Evolutionary conservation across 2,888 invertebrate species (phyloP).

Genomic region (Macaria notata): DNA sequence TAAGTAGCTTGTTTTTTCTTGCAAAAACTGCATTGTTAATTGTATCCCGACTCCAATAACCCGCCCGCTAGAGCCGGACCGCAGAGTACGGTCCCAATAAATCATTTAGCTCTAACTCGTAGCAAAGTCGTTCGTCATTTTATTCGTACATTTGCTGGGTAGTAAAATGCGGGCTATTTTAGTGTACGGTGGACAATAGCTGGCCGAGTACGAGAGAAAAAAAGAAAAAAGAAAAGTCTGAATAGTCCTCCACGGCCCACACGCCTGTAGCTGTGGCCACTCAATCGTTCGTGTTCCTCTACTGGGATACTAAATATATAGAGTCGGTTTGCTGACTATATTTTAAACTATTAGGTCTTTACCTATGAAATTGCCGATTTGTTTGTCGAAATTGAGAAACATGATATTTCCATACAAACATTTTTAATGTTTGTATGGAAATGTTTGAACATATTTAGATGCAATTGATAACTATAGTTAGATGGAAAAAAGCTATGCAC

Average conservation of each 20-base stretch:
- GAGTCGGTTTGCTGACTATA: constrained; percentile 38
- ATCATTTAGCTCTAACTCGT: constrained; percentile 53
- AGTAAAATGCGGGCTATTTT: constrained; percentile 69
- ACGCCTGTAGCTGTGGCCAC: constrained; percentile 69
- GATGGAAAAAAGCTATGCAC: too few species aligned
- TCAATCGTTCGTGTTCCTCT: constrained; percentile 71
- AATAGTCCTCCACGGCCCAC: constrained; percentile 78
- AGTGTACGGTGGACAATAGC: constrained; percentile 66
- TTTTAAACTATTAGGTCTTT: too few species aligned
- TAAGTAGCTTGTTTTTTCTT: too few species aligned
- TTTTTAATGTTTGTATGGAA: too few species aligned
- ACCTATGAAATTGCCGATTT: too few species aligned
- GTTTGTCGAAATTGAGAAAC: too few species aligned
- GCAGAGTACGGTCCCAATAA: constrained; percentile 49
- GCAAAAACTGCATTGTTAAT: constrained; percentile 5
- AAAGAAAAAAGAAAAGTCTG: constrained; percentile 68
- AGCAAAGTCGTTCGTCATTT: constrained; percentile 60
- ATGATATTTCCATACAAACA: too few species aligned
- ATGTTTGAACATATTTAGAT: too few species aligned
- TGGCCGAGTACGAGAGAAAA: constrained; percentile 46
- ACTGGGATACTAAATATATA: constrained; percentile 44
- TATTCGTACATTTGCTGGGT: constrained; percentile 56
- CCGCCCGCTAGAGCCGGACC: constrained; percentile 13
- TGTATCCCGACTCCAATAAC: constrained; percentile 13
- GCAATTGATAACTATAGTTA: too few species aligned